phyloP scores from a whole-genome alignment of 2,797 vertebrate genomes.

The Pantherophis alleghaniensis region DNA sequence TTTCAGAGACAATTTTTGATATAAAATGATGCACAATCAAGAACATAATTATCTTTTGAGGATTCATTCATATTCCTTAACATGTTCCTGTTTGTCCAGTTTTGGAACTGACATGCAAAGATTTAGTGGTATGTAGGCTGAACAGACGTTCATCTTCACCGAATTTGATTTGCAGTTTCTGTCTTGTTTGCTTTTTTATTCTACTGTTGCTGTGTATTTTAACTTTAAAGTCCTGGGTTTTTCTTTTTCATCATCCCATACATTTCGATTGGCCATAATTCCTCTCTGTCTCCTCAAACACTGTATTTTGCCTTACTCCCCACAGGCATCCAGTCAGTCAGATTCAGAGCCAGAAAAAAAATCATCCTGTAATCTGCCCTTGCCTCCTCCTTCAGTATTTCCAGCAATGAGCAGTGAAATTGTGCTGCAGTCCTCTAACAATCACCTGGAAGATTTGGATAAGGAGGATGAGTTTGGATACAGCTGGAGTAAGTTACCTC shows the following conservation, averaged over 20 bases:
- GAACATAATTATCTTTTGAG: not conserved
- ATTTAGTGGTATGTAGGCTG: conserved; percentile 11
- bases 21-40: not conserved
- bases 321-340: conserved; percentile 76
- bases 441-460: conserved; percentile 70
- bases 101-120: conserved; percentile 4
- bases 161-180: conserved; percentile 57
- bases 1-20: not conserved
- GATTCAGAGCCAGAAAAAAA: conserved; percentile 77
- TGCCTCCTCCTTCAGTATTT: conserved; percentile 75
- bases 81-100: not conserved
- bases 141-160: conserved; percentile 51
- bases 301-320: conserved; percentile 59
- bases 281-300: conserved; percentile 28
- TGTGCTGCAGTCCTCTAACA: conserved; percentile 69
- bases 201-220: conserved; percentile 36
- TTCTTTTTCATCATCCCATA: conserved; percentile 37
- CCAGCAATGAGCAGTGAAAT: conserved; percentile 68
- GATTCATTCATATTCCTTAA: not conserved
- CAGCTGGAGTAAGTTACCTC: conserved; percentile 87
- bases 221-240: conserved; percentile 50
- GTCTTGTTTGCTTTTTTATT: conserved; percentile 52
- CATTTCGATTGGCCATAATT: conserved; percentile 24
- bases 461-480: conserved; percentile 90
- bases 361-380: conserved; percentile 59